Evolutionary conservation across 2,797 vertebrate species (phyloP).

Genomic region (Rhabdophis nuchalis): DNA sequence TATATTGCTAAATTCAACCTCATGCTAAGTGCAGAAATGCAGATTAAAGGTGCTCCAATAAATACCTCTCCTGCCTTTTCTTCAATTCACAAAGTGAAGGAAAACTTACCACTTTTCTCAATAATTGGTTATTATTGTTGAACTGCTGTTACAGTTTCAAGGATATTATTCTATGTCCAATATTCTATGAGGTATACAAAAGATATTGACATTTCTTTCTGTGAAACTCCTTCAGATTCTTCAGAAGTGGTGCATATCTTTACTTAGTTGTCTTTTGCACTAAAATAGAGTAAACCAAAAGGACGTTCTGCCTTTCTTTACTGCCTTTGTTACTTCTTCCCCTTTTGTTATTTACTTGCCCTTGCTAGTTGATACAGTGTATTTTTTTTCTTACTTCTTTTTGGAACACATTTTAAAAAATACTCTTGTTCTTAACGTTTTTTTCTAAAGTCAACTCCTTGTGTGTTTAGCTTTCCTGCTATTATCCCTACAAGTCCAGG

Average conservation of each 20-base stretch:
- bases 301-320: not conserved
- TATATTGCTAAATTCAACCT: not conserved
- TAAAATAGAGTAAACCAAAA: not conserved
- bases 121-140: not conserved
- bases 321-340: not conserved
- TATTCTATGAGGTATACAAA: not conserved
- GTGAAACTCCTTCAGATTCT: not conserved
- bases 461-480: not conserved
- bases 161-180: not conserved
- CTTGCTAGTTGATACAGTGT: not conserved
- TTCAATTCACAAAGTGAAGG: not conserved
- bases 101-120: not conserved
- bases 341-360: not conserved
- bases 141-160: not conserved
- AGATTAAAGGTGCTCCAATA: not conserved
- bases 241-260: not conserved
- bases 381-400: not conserved
- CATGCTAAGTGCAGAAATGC: not conserved
- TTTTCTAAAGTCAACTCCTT: not conserved
- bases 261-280: not conserved
- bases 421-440: not conserved
- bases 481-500: not conserved
- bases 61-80: not conserved
- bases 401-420: not conserved
- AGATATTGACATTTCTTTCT: not conserved